Evolutionary conservation across 2,797 vertebrate species (phyloP), one percentile per base, ranked within the genome.

Genomic region (Galago senegalensis): DNA sequence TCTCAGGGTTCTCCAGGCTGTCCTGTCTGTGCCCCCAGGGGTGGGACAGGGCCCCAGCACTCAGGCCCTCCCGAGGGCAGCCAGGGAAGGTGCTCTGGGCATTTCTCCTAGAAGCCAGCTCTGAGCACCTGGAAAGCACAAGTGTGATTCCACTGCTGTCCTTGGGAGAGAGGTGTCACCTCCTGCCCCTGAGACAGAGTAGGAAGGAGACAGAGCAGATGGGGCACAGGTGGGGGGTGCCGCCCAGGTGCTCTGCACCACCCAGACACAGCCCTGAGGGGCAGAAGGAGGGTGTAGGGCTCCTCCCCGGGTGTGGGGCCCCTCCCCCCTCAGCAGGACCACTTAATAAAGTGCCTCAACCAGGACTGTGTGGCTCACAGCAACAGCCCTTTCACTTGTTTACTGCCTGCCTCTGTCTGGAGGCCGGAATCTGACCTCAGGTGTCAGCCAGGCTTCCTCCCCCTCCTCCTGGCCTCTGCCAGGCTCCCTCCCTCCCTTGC

Each of bases 181-280:
- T 2, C 4, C 0, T 0, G 60, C 20, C 43, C 23, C 49, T 0
- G 4, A 3, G 40, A 12, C 65, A 5, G 46, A 23, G 27, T 1
- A 37, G n/a, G 34, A 60, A 7, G 46, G 16, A 17, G 31, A 49
- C 7, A 6, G 60, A 14, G 34, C 4, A 40, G 83, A 3, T 4
- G 14, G 65, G 18, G 61, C 0, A 5, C 65, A 0, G 53, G 63
- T n/a, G 1, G 4, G 0, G 4, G 63, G 20, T 1, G 1, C 6
- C 25, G 1, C 0, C 11, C 13, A n/a, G 75, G 72, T 4, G 43
- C 34, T 0, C 40, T 0, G 1, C 20, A 61, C 6, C 29, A n/a
- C 70, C 40, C n/a, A 9, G n/a, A 27, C 13, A 6, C 5, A 0
- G 5, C 2, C 10, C 3, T 1, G 0, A 43, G 34, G 18, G 49